These are phyloP conservation scores for Laterallus jamaicensis DNA, from an alignment of 2,113 vertebrate genomes.

Conservation along the genomic window DNA sequence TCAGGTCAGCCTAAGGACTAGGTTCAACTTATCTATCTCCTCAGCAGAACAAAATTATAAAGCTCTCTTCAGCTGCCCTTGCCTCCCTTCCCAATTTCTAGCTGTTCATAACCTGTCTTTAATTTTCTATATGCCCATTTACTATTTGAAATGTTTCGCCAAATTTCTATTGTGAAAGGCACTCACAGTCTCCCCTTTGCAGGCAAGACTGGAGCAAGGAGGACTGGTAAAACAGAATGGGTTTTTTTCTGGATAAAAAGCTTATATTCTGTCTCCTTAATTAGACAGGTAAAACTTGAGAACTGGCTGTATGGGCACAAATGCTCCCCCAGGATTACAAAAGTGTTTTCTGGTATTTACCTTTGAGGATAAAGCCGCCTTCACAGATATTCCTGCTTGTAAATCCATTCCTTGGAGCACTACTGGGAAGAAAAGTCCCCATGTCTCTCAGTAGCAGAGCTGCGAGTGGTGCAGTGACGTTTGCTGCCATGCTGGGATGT, in stretches of 20 bases:
- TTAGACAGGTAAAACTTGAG: not conserved
- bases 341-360: not conserved
- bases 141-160: not conserved
- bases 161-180: not conserved
- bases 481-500: too few relatives aligned
- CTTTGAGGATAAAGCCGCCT: not conserved
- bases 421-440: not conserved
- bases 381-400: not conserved
- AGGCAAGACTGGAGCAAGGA: not conserved
- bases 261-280: not conserved
- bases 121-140: not conserved
- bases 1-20: not conserved
- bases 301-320: not conserved
- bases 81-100: not conserved
- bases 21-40: not conserved
- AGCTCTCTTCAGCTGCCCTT: not conserved
- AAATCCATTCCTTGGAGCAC: not conserved
- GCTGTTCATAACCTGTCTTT: not conserved
- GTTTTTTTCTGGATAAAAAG: not conserved
- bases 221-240: not conserved
- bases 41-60: not conserved
- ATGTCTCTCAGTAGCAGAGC: not conserved
- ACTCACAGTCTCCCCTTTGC: not conserved
- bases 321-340: not conserved
- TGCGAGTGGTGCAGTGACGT: not conserved